phyloP scores from a whole-genome alignment of 37 sponge, comb jelly and placozoan species.

The Diacarnus erythraeanus region DNA sequence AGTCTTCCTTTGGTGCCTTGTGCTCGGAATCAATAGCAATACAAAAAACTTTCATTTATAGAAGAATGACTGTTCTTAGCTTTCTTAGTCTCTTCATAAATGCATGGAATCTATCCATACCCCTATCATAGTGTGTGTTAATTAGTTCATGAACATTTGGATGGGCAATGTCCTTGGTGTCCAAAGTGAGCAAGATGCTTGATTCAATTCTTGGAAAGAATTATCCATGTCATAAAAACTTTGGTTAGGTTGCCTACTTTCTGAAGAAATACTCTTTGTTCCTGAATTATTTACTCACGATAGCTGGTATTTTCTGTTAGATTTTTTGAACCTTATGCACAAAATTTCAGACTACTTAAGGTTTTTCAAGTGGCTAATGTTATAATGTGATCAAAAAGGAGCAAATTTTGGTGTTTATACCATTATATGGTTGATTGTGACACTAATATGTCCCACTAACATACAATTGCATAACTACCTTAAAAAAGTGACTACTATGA shows the following conservation, averaged over 20 bases:
- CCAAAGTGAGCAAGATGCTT: constrained; percentile 5
- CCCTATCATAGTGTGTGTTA: not conserved
- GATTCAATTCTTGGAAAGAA: constrained; percentile 1
- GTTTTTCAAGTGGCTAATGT: too few relatives aligned
- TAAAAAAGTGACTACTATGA: too few relatives aligned
- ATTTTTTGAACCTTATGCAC: not conserved
- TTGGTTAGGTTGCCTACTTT: constrained; percentile 13
- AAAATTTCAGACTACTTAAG: too few relatives aligned
- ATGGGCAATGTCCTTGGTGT: constrained; percentile 5
- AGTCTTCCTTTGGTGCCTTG: too few relatives aligned
- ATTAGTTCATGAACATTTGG: constrained; percentile 7
- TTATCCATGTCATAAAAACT: constrained; percentile 1
- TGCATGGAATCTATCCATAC: not conserved
- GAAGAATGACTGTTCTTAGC: constrained; percentile 2
- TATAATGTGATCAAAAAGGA: too few relatives aligned
- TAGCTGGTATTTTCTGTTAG: constrained; percentile 6
- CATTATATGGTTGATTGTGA: too few relatives aligned
- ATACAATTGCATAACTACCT: too few relatives aligned
- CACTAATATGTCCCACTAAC: too few relatives aligned
- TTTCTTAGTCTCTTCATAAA: constrained; percentile 9
- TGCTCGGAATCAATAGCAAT: not conserved
- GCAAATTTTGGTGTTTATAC: too few relatives aligned
- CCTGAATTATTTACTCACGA: not conserved
- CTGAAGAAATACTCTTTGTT: not conserved
- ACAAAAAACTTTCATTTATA: not conserved